A percentile compares a stretch with the other conserved stretches of the same genome.
Conservation (phyloP, 2,888 invertebrate genomes). For the Chalcis sispes region DNA sequence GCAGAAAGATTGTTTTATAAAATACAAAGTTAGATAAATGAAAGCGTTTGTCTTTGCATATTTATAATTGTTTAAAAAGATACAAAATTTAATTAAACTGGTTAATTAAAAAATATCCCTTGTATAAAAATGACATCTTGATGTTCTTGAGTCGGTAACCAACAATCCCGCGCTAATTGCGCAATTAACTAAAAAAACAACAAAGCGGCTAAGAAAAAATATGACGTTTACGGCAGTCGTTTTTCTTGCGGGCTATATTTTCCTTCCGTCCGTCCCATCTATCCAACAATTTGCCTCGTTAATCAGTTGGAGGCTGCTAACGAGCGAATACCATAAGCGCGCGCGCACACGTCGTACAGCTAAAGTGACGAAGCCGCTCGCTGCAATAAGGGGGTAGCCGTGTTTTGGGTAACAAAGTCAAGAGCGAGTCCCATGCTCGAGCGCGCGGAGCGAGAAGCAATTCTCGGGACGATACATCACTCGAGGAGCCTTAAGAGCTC, state of each 20-base stretch:
- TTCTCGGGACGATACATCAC: slow-evolving; percentile 69
- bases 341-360: too few species aligned
- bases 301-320: slow-evolving; percentile 66
- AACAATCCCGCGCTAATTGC: slow-evolving; percentile 22
- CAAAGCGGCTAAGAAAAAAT: slow-evolving; percentile 16
- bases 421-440: too few species aligned
- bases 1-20: too few species aligned
- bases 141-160: slow-evolving; percentile 4
- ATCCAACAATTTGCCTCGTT: slow-evolving; percentile 70
- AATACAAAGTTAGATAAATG: too few species aligned
- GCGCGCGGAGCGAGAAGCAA: slow-evolving; percentile 60
- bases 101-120: background rate
- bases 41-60: too few species aligned
- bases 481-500: slow-evolving; percentile 1
- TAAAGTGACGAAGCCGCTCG: too few species aligned
- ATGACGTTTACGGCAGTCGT: slow-evolving; percentile 5
- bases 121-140: background rate
- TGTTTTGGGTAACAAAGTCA: too few species aligned
- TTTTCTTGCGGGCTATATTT: background rate
- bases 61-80: too few species aligned
- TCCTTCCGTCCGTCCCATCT: slow-evolving; percentile 28
- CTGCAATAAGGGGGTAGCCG: too few species aligned
- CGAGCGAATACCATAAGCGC: slow-evolving; percentile 52
- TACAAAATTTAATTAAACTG: too few species aligned
- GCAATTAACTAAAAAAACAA: slow-evolving; percentile 1